phyloP scores from a whole-genome alignment of 2,797 vertebrate genomes.

The Cyclura pinguis region DNA sequence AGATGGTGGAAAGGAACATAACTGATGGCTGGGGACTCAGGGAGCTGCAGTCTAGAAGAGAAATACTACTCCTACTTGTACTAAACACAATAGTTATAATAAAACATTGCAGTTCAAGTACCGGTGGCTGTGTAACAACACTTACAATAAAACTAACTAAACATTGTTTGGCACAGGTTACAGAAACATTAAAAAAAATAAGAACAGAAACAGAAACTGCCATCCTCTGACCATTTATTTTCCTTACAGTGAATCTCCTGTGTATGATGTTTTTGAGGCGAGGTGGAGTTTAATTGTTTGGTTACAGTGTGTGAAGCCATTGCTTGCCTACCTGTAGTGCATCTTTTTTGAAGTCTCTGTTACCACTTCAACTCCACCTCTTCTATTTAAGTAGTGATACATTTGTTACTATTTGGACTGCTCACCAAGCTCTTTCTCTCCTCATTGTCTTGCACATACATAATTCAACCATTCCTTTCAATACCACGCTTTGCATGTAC shows the following conservation, averaged over 20 bases:
- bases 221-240: background rate
- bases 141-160: background rate
- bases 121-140: background rate
- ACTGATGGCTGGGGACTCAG: no score
- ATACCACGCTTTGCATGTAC: background rate
- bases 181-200: conserved; percentile 3
- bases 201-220: background rate
- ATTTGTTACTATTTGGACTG: fast-evolving
- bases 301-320: background rate
- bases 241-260: background rate
- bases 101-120: background rate
- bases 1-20: background rate
- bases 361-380: background rate
- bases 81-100: background rate
- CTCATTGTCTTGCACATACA: background rate
- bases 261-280: background rate
- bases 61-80: no score
- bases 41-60: no score
- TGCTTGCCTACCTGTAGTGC: background rate
- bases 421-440: background rate
- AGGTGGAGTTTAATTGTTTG: background rate
- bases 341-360: background rate
- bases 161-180: conserved; percentile 34
- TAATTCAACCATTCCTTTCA: background rate
- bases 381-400: background rate